phyloP scores from a whole-genome alignment of 2,888 invertebrate genomes.

The Synergus japonicus region DNA sequence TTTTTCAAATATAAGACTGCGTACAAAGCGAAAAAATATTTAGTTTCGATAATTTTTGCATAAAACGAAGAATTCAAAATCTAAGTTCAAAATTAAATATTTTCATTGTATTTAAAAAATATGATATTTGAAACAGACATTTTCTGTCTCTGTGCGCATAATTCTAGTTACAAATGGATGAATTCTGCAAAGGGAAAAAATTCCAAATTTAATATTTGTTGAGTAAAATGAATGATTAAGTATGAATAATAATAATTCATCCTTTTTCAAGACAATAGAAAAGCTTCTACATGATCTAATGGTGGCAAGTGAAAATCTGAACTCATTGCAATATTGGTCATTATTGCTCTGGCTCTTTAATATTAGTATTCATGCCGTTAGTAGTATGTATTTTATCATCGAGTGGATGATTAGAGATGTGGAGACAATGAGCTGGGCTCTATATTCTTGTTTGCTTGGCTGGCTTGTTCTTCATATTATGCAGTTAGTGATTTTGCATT shows the following conservation, averaged over 20 bases:
- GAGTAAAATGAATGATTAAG: not conserved
- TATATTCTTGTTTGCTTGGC: slow-evolving; percentile 55
- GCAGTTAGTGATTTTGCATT: slow-evolving; percentile 65
- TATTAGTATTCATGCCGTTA: slow-evolving; percentile 66
- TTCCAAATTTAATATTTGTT: no score
- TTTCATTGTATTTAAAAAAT: no score
- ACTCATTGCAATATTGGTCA: slow-evolving; percentile 64
- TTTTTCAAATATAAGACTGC: no score
- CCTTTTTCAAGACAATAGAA: slow-evolving; percentile 55
- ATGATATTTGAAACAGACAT: no score
- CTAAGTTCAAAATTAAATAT: no score
- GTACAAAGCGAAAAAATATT: no score
- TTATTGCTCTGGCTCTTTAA: slow-evolving; percentile 69
- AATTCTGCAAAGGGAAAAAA: no score
- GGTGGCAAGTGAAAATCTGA: slow-evolving; percentile 63
- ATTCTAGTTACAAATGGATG: no score
- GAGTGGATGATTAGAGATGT: slow-evolving; percentile 50
- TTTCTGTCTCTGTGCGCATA: no score
- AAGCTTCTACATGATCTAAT: slow-evolving; percentile 66
- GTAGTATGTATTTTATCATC: slow-evolving; percentile 66
- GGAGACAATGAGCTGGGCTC: slow-evolving; percentile 29
- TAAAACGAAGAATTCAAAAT: no score
- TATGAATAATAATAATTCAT: not conserved
- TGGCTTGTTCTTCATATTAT: slow-evolving; percentile 63
- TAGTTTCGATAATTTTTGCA: no score